Evolutionary conservation across 2,797 vertebrate genomes (phyloP).

Genomic region (Podargus strigoides): DNA sequence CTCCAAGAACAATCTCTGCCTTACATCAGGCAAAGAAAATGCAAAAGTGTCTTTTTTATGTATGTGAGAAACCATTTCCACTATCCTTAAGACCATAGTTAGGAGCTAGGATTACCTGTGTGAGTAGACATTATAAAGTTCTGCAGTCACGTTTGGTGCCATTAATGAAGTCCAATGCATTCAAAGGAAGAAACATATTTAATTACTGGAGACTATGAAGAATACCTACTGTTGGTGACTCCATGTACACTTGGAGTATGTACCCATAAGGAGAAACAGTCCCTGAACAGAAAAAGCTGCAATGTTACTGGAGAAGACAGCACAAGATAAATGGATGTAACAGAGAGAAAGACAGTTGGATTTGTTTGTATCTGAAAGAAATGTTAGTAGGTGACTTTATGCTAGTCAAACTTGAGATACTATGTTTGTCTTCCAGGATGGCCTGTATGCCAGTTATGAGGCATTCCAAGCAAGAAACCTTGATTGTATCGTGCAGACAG

Average conservation of each 20-base stretch:
- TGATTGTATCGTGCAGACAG: background rate
- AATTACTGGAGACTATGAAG: background rate
- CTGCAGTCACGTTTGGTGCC: background rate
- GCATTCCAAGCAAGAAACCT: background rate
- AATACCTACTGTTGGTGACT: background rate
- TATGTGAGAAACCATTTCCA: background rate
- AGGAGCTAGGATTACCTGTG: background rate
- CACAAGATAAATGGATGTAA: background rate
- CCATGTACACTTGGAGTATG: background rate
- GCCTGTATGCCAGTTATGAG: accelerated
- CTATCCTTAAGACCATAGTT: background rate
- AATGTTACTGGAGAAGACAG: background rate
- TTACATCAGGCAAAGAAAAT: background rate
- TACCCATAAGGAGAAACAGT: background rate
- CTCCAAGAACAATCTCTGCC: background rate
- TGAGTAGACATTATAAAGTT: background rate
- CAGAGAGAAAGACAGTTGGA: background rate
- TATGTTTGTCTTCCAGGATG: background rate
- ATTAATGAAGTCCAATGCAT: background rate
- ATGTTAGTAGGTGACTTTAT: background rate
- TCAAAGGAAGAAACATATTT: background rate
- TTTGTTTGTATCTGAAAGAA: background rate
- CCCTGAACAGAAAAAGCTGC: background rate
- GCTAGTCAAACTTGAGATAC: background rate
- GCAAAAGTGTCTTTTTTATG: background rate